Conservation (phyloP, 2,113 vertebrate species). For the rabbit (Oryctolagus cuniculus) region mOryCun1.1 NC_091435.1:141800501-141801000, state of each 20-base stretch:
- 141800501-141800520: background rate
- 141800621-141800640: background rate
- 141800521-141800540: background rate
- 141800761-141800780: background rate
- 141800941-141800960: background rate
- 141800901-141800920: constrained; percentile 33
- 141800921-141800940: background rate
- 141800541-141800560: background rate
- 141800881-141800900: background rate
- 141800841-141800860: background rate
- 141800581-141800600: background rate
- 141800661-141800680: background rate
- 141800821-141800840: background rate
- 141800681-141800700: background rate
- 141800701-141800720: background rate
- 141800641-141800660: background rate
- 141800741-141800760: background rate
- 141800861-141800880: constrained; percentile 30
- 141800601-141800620: background rate
- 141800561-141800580: background rate
- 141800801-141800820: background rate
- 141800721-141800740: background rate
- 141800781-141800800: background rate
- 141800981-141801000: background rate
- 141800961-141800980: background rate